These are phyloP conservation scores for Drosophila subpulchrella DNA, from an alignment of 1,140 invertebrate species.

Conservation along the genomic window DNA sequence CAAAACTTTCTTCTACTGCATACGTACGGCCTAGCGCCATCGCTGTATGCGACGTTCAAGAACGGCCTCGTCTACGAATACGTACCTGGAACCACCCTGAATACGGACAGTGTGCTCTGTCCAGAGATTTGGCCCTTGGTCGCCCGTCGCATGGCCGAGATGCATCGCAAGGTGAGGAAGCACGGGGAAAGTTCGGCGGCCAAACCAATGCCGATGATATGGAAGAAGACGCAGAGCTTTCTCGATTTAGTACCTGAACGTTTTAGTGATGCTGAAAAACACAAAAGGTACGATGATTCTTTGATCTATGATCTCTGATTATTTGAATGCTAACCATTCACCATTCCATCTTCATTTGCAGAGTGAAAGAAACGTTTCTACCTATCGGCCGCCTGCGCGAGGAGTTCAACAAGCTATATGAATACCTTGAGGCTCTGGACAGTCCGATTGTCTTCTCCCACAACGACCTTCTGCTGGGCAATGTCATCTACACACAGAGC, in stretches of 20 bases:
- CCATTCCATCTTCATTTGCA: too few species aligned
- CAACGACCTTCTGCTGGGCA: constrained; percentile 98
- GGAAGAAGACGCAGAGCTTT: constrained; percentile 91
- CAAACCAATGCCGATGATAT: constrained; percentile 87
- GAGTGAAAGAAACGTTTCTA: constrained; percentile 89
- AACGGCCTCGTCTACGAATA: constrained; percentile 98
- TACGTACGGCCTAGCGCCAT: constrained; percentile 91
- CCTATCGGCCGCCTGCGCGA: constrained; percentile 88
- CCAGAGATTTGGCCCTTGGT: constrained; percentile 90
- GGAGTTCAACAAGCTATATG: constrained; percentile 90
- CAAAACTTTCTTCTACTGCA: constrained; percentile 90
- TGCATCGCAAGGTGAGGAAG: constrained; percentile 88
- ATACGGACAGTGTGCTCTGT: constrained; percentile 88
- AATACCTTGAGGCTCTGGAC: constrained; percentile 87
- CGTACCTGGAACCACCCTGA: constrained; percentile 92
- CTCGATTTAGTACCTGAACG: constrained; percentile 89
- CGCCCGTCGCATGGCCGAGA: constrained; percentile 91
- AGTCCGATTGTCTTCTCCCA: constrained; percentile 98
- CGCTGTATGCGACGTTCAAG: constrained; percentile 95
- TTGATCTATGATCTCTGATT: too few species aligned
- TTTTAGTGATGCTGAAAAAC: constrained; percentile 87
- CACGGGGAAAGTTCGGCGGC: constrained; percentile 13
- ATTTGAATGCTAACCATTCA: too few species aligned
- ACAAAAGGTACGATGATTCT: constrained; percentile 86
- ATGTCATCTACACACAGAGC: constrained; percentile 93